Conservation (phyloP, 1,140 invertebrate genomes). For the Drosophila parvula region DNA sequence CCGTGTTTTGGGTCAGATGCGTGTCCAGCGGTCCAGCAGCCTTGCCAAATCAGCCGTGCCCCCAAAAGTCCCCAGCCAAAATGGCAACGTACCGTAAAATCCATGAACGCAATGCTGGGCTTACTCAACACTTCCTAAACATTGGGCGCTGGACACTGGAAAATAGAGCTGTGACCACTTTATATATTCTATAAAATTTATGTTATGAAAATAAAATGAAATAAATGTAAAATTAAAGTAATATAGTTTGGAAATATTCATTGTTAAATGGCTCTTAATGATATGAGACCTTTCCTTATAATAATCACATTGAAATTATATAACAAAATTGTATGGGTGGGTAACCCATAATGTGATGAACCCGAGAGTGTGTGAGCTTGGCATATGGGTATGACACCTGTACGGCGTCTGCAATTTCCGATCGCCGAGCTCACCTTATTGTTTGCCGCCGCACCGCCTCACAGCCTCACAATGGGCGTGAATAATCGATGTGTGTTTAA, state of each 20-base stretch:
- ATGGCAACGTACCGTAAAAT: not conserved
- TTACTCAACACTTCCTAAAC: not conserved
- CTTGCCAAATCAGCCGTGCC: constrained; percentile 32
- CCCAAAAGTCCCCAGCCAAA: not conserved
- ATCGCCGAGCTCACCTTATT: constrained; percentile 4
- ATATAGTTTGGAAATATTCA: not conserved
- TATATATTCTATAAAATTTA: too few species aligned
- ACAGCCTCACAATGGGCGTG: constrained; percentile 54
- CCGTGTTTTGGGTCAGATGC: not conserved
- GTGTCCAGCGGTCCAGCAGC: not conserved
- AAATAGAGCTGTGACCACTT: not conserved
- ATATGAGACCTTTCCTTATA: not conserved
- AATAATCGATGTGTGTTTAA: constrained; percentile 59
- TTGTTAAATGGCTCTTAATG: not conserved
- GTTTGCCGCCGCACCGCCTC: constrained; percentile 15
- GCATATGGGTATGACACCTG: constrained; percentile 28
- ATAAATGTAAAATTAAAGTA: not conserved
- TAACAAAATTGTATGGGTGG: not conserved
- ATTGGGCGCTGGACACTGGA: not conserved
- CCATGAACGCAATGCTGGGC: not conserved
- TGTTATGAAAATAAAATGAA: not conserved
- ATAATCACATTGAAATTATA: not conserved
- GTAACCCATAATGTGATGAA: not conserved
- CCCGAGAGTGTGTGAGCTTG: constrained; percentile 3
- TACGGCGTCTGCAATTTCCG: constrained; percentile 9